Conservation (phyloP, 2,113 vertebrate genomes). For the Penelope pileata region DNA sequence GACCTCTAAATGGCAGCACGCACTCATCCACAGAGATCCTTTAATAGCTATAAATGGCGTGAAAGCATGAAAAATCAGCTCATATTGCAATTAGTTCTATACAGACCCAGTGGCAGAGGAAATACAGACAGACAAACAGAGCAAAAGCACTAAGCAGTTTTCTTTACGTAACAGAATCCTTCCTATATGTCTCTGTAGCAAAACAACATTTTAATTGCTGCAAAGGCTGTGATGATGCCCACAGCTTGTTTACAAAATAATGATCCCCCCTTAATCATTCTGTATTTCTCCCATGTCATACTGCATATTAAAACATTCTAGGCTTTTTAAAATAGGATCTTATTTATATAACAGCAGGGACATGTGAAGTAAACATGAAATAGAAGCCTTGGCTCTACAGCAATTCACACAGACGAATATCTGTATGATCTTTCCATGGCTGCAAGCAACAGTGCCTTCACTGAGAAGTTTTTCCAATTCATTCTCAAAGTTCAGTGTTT, state of each 20-base stretch:
- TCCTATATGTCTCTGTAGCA: background rate
- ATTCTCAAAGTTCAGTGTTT: background rate
- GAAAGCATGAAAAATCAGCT: conserved; percentile 17
- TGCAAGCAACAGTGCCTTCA: background rate
- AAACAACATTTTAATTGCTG: conserved; percentile 26
- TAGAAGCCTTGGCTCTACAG: background rate
- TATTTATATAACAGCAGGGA: conserved; percentile 10
- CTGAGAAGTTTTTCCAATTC: background rate
- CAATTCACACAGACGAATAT: background rate
- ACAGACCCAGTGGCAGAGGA: background rate
- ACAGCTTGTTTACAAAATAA: conserved; percentile 55
- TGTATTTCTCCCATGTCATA: background rate
- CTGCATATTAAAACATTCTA: background rate
- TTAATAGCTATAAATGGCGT: background rate
- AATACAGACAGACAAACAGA: background rate
- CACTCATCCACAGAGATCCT: background rate
- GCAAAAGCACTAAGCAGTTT: background rate
- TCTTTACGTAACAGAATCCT: background rate
- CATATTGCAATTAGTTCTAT: background rate
- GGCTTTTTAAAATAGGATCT: background rate
- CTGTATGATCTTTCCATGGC: background rate
- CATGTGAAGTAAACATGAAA: background rate
- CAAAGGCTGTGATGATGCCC: background rate
- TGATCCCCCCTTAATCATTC: conserved; percentile 9
- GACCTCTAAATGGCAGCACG: accelerated